Percentiles rank a stretch among this genome's conserved stretches.
phyloP scores from a whole-genome alignment of 2,888 invertebrate genomes.

The Pristionchus fissidentatus region DNA sequence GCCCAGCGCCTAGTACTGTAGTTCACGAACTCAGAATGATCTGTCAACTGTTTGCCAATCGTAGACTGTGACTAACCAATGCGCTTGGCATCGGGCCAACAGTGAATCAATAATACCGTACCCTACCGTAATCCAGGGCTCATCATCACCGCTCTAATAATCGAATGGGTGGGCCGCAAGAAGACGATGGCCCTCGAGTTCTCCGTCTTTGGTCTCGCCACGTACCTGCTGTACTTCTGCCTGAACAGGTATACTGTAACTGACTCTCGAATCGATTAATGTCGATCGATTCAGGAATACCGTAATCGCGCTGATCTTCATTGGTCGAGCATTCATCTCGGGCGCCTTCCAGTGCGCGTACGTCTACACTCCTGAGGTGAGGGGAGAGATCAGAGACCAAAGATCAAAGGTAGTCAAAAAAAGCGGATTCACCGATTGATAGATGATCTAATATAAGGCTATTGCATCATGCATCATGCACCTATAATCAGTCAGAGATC shows the following conservation, averaged over 20 bases:
- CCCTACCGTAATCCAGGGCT: conserved; percentile 80
- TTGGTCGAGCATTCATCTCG: conserved; percentile 91
- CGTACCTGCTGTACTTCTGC: conserved; percentile 84
- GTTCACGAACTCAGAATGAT: too few species aligned
- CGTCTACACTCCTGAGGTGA: conserved; percentile 91
- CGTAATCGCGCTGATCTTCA: conserved; percentile 87
- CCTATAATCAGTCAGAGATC: too few species aligned
- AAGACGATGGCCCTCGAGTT: conserved; percentile 95
- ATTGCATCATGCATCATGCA: too few species aligned
- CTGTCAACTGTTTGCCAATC: too few species aligned
- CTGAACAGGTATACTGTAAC: conserved; percentile 63
- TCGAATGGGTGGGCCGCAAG: conserved; percentile 90
- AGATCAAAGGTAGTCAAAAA: background rate
- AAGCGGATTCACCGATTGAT: too few species aligned
- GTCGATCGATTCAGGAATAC: conserved; percentile 60
- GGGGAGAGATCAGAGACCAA: conserved; percentile 41
- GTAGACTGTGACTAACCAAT: too few species aligned
- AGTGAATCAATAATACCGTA: too few species aligned
- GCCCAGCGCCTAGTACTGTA: too few species aligned
- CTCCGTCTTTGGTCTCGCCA: conserved; percentile 84
- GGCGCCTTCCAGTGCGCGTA: conserved; percentile 95
- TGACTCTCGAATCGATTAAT: background rate
- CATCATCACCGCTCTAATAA: conserved; percentile 89
- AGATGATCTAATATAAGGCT: background rate
- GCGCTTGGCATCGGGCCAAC: too few species aligned